A percentile compares a stretch with the other conserved stretches of the same genome.
Conservation (phyloP, 2,888 invertebrate genomes). For the Epiblema foenella region DNA sequence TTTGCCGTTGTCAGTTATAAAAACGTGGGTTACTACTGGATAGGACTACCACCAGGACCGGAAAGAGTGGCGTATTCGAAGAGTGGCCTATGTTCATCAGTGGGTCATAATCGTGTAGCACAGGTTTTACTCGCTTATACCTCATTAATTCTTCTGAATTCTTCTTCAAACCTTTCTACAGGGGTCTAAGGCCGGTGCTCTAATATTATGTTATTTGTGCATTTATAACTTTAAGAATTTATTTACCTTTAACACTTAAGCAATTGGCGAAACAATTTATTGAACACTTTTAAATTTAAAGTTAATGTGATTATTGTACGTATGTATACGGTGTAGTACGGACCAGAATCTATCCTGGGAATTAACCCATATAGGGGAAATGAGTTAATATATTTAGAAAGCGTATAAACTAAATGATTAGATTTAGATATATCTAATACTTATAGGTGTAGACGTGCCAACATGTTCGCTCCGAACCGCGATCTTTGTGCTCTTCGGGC, state of each 20-base stretch:
- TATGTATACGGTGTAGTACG: not conserved
- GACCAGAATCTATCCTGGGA: not conserved
- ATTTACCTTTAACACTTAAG: constrained; percentile 6
- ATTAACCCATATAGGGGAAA: not conserved
- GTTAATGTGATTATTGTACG: not conserved
- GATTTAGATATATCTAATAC: too few relatives aligned
- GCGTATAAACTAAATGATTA: too few relatives aligned
- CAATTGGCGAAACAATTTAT: constrained; percentile 5
- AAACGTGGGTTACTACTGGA: too few relatives aligned
- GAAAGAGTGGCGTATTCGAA: too few relatives aligned
- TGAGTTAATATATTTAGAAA: not conserved
- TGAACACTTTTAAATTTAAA: constrained; percentile 34
- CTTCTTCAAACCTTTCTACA: not conserved
- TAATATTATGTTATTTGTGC: constrained; percentile 23
- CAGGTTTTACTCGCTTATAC: not conserved
- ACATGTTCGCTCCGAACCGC: too few relatives aligned
- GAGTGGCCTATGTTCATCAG: too few relatives aligned
- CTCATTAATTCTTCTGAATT: not conserved
- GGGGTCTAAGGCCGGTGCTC: constrained; percentile 24
- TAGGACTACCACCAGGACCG: too few relatives aligned
- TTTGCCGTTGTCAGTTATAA: too few relatives aligned
- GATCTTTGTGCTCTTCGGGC: too few relatives aligned
- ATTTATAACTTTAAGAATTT: constrained; percentile 2
- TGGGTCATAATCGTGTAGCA: not conserved
- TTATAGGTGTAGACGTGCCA: too few relatives aligned